These are phyloP conservation scores for Oeneis ivallda DNA, from an alignment of 2,888 invertebrate species.

Conservation along the genomic window DNA sequence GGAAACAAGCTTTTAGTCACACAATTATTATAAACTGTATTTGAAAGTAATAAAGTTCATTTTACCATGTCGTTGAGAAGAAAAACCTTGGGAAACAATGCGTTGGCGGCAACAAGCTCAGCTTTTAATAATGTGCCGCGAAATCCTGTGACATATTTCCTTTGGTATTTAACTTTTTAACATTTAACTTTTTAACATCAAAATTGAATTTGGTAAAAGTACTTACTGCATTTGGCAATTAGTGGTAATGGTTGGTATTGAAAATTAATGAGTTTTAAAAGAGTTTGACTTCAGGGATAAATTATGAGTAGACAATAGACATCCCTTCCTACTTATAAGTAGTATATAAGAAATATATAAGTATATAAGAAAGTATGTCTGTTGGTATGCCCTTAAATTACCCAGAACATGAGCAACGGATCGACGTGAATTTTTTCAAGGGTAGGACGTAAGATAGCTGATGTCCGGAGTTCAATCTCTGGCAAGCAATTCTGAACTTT, in stretches of 20 bases:
- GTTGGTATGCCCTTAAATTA: too few relatives aligned
- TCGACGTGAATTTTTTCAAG: too few relatives aligned
- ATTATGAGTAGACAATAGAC: too few relatives aligned
- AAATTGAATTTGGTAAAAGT: neutral
- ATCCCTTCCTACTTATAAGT: too few relatives aligned
- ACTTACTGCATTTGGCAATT: neutral
- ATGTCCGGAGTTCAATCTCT: too few relatives aligned
- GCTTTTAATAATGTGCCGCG: slow-evolving; percentile 33
- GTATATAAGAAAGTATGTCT: too few relatives aligned
- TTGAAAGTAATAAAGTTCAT: slow-evolving; percentile 6
- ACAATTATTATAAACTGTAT: slow-evolving; percentile 15
- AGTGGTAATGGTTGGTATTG: neutral
- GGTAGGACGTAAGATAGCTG: too few relatives aligned
- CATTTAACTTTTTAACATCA: slow-evolving; percentile 23
- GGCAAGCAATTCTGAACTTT: too few relatives aligned
- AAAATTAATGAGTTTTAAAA: neutral
- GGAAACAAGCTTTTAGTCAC: slow-evolving; percentile 17
- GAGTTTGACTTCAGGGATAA: neutral
- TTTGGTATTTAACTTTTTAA: slow-evolving; percentile 19
- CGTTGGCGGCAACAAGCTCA: slow-evolving; percentile 27
- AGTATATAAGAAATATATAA: too few relatives aligned
- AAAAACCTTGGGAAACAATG: slow-evolving; percentile 34
- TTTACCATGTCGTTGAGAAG: slow-evolving; percentile 6
- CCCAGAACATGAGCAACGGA: too few relatives aligned
- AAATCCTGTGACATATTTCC: slow-evolving; percentile 36